Conservation (phyloP, 2,113 vertebrate genomes). For the Prunella fulvescens region DNA sequence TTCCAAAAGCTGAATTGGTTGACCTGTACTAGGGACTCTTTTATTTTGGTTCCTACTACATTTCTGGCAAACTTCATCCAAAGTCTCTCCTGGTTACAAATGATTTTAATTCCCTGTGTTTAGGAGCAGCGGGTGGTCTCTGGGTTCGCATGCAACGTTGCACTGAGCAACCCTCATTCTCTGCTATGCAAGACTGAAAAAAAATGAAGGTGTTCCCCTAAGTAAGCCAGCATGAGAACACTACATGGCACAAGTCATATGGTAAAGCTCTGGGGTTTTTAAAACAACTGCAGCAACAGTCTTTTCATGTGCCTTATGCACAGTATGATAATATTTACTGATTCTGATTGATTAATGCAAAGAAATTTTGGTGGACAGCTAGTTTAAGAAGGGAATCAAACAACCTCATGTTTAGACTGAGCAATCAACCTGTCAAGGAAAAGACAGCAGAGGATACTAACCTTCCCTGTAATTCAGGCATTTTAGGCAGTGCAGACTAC, state of each 20-base stretch:
- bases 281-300: not conserved
- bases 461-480: not conserved
- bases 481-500: not conserved
- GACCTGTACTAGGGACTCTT: not conserved
- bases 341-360: not conserved
- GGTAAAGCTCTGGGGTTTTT: not conserved
- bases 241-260: not conserved
- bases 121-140: not conserved
- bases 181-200: not conserved
- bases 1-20: not conserved
- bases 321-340: not conserved
- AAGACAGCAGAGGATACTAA: not conserved
- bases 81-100: constrained; percentile 6
- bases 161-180: not conserved
- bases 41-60: not conserved
- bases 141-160: not conserved
- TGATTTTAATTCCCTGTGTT: not conserved
- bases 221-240: fast-evolving
- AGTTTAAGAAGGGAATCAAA: not conserved
- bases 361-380: not conserved
- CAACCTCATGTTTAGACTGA: not conserved
- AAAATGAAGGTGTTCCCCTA: not conserved
- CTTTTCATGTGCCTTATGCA: not conserved
- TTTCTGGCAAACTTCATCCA: not conserved
- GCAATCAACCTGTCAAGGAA: not conserved